Evolutionary conservation across 2,888 invertebrate species (phyloP).

Genomic region (Pomacea canaliculata): DNA sequence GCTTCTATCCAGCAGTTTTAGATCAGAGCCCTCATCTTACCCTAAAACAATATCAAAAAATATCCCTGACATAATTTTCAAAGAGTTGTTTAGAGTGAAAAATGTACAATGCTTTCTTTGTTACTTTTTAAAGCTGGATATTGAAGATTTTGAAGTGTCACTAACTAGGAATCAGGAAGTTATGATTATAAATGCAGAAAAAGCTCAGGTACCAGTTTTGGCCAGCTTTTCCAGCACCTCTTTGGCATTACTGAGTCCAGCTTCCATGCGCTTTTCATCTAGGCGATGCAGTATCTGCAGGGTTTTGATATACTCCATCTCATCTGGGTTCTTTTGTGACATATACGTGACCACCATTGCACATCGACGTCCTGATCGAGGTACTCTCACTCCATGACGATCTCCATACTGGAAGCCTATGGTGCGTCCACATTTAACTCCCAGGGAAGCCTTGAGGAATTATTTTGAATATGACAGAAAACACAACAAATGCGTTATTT

Average conservation of each 20-base stretch:
- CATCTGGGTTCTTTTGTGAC: conserved; percentile 34
- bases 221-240: conserved; percentile 44
- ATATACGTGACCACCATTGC: conserved; percentile 68
- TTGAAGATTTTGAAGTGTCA: too few species aligned
- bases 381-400: conserved; percentile 75
- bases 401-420: conserved; percentile 76
- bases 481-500: too few species aligned
- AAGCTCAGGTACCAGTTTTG: conserved; percentile 40
- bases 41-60: too few species aligned
- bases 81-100: too few species aligned
- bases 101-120: too few species aligned
- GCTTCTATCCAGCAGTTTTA: too few species aligned
- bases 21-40: too few species aligned
- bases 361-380: conserved; percentile 73
- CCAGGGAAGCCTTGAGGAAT: conserved; percentile 69
- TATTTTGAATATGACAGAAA: conserved; percentile 10
- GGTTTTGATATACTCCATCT: conserved; percentile 37
- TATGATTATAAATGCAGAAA: too few species aligned
- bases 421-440: conserved; percentile 75
- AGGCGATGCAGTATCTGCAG: conserved; percentile 38
- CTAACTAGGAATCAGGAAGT: too few species aligned
- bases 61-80: too few species aligned
- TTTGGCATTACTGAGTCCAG: conserved; percentile 28
- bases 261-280: conserved; percentile 38
- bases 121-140: too few species aligned